A percentile compares a stretch with the other conserved stretches of the same genome.
phyloP scores from a whole-genome alignment of 2,113 vertebrate genomes.

The Zapornia atra region DNA sequence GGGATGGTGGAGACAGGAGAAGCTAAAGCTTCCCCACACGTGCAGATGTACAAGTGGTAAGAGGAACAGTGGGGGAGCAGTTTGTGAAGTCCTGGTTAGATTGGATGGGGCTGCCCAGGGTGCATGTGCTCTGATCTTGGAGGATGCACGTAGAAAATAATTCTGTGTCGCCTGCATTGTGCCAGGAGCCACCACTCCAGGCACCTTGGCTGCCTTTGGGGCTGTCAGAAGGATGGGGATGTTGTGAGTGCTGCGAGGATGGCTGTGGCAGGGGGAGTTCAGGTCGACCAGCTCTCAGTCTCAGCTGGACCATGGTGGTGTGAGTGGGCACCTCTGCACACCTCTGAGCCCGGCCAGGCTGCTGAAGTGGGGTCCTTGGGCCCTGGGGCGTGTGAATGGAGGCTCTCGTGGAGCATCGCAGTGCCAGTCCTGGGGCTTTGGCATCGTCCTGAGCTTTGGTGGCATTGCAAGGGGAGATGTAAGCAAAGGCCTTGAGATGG shows the following conservation, averaged over 20 bases:
- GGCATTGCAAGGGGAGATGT: neutral
- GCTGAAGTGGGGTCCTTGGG: neutral
- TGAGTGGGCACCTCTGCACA: too few species aligned
- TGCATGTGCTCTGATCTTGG: neutral
- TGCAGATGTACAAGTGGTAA: neutral
- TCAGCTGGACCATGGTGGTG: neutral
- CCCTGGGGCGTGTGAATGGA: rapidly evolving
- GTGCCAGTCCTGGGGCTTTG: neutral
- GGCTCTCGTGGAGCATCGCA: neutral
- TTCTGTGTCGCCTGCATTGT: neutral
- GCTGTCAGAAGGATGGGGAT: neutral
- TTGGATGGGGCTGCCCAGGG: neutral
- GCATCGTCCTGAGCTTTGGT: neutral
- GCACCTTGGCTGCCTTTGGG: neutral
- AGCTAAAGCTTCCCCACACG: neutral
- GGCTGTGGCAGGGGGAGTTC: neutral
- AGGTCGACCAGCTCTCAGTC: neutral
- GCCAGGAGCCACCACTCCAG: rapidly evolving
- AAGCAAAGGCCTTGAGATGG: neutral
- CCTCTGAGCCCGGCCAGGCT: neutral
- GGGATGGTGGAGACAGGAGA: neutral
- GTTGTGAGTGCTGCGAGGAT: neutral
- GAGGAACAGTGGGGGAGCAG: neutral
- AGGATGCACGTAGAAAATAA: neutral
- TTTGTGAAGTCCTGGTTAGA: neutral